Conservation (phyloP, 2,797 vertebrate genomes). For the Melanogrammus aeglefinus region DNA sequence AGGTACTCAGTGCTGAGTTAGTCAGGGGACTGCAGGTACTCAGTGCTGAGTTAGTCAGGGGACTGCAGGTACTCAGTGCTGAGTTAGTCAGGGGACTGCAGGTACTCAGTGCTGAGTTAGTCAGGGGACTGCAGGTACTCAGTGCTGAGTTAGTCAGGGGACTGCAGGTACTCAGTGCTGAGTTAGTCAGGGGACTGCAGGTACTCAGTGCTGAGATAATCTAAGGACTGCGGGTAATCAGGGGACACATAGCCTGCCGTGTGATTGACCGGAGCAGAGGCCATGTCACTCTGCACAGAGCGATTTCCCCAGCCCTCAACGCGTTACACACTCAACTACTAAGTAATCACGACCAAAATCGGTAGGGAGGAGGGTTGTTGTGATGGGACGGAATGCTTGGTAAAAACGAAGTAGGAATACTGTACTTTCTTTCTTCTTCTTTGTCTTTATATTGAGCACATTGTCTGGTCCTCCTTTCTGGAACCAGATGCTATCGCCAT, state of each 20-base stretch:
- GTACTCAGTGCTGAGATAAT: too few relatives aligned
- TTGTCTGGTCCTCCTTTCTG: constrained; percentile 30
- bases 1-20: background rate
- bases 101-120: too few relatives aligned
- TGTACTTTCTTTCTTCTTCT: constrained; percentile 5
- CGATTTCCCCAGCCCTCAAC: constrained; percentile 36
- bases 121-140: too few relatives aligned
- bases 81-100: too few relatives aligned
- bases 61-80: too few relatives aligned
- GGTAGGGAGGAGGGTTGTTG: constrained; percentile 40
- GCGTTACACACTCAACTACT: constrained; percentile 45
- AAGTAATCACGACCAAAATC: constrained; percentile 59
- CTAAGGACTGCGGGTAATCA: too few relatives aligned
- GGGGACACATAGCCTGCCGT: constrained; percentile 26
- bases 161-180: too few relatives aligned
- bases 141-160: too few relatives aligned
- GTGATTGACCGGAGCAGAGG: constrained; percentile 15
- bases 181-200: too few relatives aligned
- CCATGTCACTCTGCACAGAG: constrained; percentile 10
- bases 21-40: too few relatives aligned
- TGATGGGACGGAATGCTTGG: constrained; percentile 21
- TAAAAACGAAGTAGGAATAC: constrained; percentile 4
- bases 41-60: too few relatives aligned
- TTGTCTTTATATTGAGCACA: constrained; percentile 18
- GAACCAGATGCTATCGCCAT: constrained; percentile 36